phyloP scores from a whole-genome alignment of 2,888 invertebrate species.

The Drosophila putrida region DNA sequence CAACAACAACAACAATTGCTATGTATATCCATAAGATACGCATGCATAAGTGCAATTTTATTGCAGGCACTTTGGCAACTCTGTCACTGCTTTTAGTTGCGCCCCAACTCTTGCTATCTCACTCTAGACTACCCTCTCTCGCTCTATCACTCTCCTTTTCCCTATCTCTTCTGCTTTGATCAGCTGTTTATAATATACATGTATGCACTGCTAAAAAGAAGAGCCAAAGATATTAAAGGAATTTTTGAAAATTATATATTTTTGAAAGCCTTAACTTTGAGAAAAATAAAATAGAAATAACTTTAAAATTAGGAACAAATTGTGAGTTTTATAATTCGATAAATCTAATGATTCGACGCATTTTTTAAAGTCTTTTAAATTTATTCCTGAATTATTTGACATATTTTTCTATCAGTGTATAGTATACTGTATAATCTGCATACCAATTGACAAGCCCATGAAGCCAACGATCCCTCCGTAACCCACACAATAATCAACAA shows the following conservation, averaged over 20 bases:
- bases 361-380: too few species aligned
- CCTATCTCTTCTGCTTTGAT: background rate
- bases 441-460: conserved; percentile 56
- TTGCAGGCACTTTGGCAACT: conserved; percentile 55
- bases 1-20: conserved; percentile 18
- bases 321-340: too few species aligned
- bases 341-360: too few species aligned
- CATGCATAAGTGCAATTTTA: conserved; percentile 52
- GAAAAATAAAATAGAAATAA: too few species aligned
- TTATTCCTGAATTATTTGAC: too few species aligned
- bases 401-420: too few species aligned
- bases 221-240: too few species aligned
- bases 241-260: too few species aligned
- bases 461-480: conserved; percentile 38
- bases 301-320: too few species aligned
- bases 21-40: conserved; percentile 22
- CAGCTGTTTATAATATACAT: conserved; percentile 21
- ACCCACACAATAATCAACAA: conserved; percentile 28
- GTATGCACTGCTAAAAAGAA: background rate
- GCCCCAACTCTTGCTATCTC: background rate
- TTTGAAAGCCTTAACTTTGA: too few species aligned
- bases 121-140: background rate
- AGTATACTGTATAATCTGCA: conserved; percentile 37
- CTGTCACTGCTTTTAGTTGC: conserved; percentile 42
- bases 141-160: too few species aligned